These are phyloP conservation scores for Probaryconus sp. DNA, from an alignment of 1,140 invertebrate species.

Conservation along the genomic window DNA sequence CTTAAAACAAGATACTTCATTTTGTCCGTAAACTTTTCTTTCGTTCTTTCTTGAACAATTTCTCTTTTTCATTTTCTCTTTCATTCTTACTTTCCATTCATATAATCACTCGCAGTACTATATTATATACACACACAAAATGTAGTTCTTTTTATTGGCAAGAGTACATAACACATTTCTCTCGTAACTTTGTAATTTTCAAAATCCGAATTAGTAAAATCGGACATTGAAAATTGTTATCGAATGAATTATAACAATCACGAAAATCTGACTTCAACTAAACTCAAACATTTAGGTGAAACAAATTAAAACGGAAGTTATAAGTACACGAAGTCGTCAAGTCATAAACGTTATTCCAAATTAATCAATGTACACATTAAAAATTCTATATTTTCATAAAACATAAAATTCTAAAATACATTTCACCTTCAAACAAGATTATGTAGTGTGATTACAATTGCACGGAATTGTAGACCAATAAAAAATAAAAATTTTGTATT, in stretches of 20 bases:
- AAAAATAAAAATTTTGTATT: conserved; percentile 24
- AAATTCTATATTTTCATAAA: conserved; percentile 47
- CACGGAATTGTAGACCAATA: conserved; percentile 52
- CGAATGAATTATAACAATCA: conserved; percentile 53
- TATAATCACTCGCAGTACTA: no score
- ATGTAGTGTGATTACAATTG: conserved; percentile 58
- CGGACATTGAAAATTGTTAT: conserved; percentile 68
- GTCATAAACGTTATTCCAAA: conserved; percentile 17
- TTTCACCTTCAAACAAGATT: conserved; percentile 47
- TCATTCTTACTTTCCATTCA: no score
- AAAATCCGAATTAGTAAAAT: conserved; percentile 67
- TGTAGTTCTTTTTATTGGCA: conserved; percentile 65
- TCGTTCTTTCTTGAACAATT: not conserved
- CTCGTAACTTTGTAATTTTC: conserved; percentile 61
- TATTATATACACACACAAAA: no score
- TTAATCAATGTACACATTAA: conserved; percentile 49
- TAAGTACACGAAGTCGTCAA: conserved; percentile 56
- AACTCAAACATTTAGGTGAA: conserved; percentile 77
- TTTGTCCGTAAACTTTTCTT: conserved; percentile 32
- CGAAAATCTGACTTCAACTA: conserved; percentile 76
- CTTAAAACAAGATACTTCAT: conserved; percentile 30
- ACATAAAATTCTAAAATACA: conserved; percentile 59
- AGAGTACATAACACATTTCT: conserved; percentile 69
- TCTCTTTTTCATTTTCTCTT: conserved; percentile 7
- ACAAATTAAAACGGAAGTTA: conserved; percentile 70